phyloP scores from a whole-genome alignment of 2,797 vertebrate genomes.

The Eupleurogrammus muticus region DNA sequence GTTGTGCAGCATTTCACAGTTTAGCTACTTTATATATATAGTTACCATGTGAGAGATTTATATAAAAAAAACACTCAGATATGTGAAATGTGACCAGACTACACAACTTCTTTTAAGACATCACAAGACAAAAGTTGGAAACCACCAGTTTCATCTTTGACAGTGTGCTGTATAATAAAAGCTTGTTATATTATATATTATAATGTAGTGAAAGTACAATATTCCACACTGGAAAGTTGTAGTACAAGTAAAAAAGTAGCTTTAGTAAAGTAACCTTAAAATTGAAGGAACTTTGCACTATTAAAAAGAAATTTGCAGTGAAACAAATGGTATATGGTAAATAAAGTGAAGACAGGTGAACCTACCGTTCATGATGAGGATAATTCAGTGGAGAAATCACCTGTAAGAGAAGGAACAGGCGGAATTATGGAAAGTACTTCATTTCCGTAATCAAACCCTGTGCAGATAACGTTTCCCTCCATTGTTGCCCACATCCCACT shows the following conservation, averaged over 20 bases:
- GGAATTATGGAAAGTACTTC: too few species aligned
- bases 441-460: not conserved
- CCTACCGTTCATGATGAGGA: conserved; percentile 40
- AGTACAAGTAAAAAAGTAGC: not conserved
- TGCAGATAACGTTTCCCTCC: conserved; percentile 28
- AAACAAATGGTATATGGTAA: not conserved
- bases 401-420: too few species aligned
- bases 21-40: too few species aligned
- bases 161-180: not conserved
- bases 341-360: not conserved
- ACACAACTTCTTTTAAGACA: not conserved
- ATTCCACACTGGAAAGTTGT: too few species aligned
- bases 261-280: not conserved
- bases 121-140: not conserved
- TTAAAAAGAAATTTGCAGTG: not conserved
- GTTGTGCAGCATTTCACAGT: too few species aligned
- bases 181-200: not conserved
- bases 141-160: not conserved
- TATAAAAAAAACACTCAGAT: too few species aligned
- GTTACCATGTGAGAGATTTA: not conserved
- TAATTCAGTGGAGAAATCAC: not conserved
- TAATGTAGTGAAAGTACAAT: too few species aligned
- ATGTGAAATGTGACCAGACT: not conserved
- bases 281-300: not conserved
- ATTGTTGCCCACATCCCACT: conserved; percentile 5